These are phyloP conservation scores for Coenonympha arcania DNA, from an alignment of 2,888 invertebrate species.

Conservation along the genomic window DNA sequence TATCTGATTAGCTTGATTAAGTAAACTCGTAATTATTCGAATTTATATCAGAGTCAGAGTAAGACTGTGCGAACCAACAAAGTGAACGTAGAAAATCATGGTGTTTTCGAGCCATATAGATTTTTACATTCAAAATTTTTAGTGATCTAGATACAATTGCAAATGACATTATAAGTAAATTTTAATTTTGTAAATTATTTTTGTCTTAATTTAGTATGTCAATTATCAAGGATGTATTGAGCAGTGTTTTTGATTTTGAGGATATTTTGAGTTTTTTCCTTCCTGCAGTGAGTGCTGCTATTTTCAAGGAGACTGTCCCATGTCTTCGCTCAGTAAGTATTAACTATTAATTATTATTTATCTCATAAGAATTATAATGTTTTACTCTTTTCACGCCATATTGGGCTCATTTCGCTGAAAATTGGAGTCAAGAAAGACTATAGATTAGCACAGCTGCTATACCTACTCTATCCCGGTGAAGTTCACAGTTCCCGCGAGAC, in stretches of 20 bases:
- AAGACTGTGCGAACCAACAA: too few species aligned
- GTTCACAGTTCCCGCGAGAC: too few species aligned
- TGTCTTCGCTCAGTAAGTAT: slow-evolving; percentile 51
- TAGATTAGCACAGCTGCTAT: too few species aligned
- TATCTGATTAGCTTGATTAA: too few species aligned
- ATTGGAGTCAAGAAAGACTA: too few species aligned
- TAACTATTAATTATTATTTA: neutral
- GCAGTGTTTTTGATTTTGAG: slow-evolving; percentile 32
- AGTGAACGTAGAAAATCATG: neutral
- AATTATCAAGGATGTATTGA: slow-evolving; percentile 54
- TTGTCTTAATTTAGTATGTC: slow-evolving; percentile 63
- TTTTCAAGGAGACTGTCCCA: slow-evolving; percentile 44
- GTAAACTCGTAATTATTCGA: too few species aligned
- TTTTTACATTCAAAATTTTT: slow-evolving; percentile 45
- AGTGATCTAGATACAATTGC: slow-evolving; percentile 46
- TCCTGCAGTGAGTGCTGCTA: slow-evolving; percentile 46
- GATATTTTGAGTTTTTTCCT: slow-evolving; percentile 32
- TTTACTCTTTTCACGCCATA: too few species aligned
- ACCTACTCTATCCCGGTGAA: too few species aligned
- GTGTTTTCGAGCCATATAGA: slow-evolving; percentile 42
- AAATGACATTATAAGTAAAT: slow-evolving; percentile 37
- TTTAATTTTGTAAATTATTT: slow-evolving; percentile 39
- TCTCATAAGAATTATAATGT: too few species aligned
- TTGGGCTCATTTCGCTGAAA: too few species aligned
- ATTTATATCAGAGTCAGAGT: too few species aligned